Evolutionary conservation across 2,888 invertebrate species (phyloP), one percentile per base, ranked within the genome.

Genomic region (Eledone cirrhosa): DNA sequence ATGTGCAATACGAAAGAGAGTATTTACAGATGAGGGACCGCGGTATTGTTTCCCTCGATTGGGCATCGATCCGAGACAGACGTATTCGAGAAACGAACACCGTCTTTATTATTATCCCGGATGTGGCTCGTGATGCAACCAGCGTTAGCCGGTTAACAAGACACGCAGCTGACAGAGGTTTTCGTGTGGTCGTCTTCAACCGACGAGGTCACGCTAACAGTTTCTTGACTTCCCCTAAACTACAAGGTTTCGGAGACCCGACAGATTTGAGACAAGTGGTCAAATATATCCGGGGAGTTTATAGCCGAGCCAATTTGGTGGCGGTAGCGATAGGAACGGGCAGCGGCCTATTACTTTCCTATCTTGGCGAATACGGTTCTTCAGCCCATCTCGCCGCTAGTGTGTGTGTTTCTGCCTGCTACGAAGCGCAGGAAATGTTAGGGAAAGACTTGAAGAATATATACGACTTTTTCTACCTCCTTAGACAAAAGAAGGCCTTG

Each of bases 361-460:
- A 89, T 77, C 82, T 90, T 31, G 90, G 90, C 11, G 89, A 90
- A 78, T 88, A 83, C 78, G 89, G 89, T 0, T 88, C 88, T 0
- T 88, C 88, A 0, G 83, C 88, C 8, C 81, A 86, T 27, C 77
- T 90, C 8, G 77, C 84, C 0, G 86, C 86, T 0, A 85, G 84
- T 4, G 87, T 85, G 41, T 87, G 87, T 65, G 82, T 89, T n/a
- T 89, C 88, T 0, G 88, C 88, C 2, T 83, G 85, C n/a, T 89
- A 87, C 79, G 88, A 88, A 78, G 83, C 78, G 0, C 79, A 80
- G 2, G 79, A 84, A 48, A 81, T 83, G 41, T 81, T 85, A 31
- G 83, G 85, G 19, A 80, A 82, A 47, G 76, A 80, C 16, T 81
- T 87, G 31, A 81, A 83, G 13, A 85, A 82, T 77, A 80, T 86